Conservation (phyloP, 2,113 vertebrate species). For the Ardeotis arabs region DNA sequence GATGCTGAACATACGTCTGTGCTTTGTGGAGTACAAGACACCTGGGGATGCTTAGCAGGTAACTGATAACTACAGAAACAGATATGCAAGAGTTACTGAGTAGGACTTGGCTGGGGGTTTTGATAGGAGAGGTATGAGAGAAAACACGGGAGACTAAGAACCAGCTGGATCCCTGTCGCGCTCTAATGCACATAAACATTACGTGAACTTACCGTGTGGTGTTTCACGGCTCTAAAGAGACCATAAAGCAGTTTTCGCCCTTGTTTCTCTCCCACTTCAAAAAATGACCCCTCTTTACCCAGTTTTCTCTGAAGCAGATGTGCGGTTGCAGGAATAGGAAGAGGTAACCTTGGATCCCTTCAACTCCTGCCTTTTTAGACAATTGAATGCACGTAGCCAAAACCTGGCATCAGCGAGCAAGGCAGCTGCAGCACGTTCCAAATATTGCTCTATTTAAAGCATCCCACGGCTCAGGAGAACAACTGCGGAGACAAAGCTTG, state of each 20-base stretch:
- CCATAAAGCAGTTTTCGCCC: background rate
- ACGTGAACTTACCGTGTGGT: accelerated
- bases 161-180: background rate
- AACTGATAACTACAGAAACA: accelerated
- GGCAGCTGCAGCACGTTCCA: constrained; percentile 74
- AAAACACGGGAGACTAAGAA: background rate
- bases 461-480: constrained; percentile 36
- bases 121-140: background rate
- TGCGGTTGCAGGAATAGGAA: background rate
- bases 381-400: constrained; percentile 6
- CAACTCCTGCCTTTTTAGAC: constrained; percentile 42
- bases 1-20: background rate
- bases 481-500: constrained; percentile 42
- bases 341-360: background rate
- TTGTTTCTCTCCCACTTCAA: background rate
- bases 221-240: background rate
- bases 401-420: constrained; percentile 54
- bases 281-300: background rate
- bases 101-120: background rate
- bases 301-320: background rate
- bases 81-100: too few relatives aligned
- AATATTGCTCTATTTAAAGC: constrained; percentile 81
- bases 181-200: background rate
- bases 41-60: background rate
- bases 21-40: background rate